Base-by-base conservation (phyloP, 2,113 vertebrate genomes). In the Daphoenositta chrysoptera region DNA sequence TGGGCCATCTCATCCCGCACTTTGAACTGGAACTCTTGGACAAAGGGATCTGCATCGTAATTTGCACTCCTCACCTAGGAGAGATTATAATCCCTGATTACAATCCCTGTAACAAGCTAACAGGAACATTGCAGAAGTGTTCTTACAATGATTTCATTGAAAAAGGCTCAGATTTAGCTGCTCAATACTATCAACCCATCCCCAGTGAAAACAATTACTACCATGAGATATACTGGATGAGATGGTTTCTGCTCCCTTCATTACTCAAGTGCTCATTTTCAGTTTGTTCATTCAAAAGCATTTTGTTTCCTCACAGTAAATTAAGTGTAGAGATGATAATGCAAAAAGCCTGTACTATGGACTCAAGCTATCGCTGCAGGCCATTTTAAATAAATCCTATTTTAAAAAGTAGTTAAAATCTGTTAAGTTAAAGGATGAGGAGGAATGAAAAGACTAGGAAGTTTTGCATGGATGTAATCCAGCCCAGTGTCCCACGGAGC, bases 1-100 rank as follows among this genome's bases (percentile, higher is more conserved):
- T 99, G 99, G 83, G 99, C 99, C 99, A 99, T 99, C 98, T 99
- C 99, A 96, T 99, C 99, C 60, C 99, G 98, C 39, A 99, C 99
- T 83, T 99, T 99, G 98, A 99, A 99, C 90, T 99, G 99, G 98
- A 99, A 99, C 96, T 99, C 99, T 96, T 99, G 99, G 63, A 99
- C 99, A 81, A 99, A 99, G 0, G 99, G 99, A 94, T 99, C 99
- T 3, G 99, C 99, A 91, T 99, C 99, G 6, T 99, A 99, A 98
- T 99, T 99, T 96, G 99, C 99, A 96, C 99, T 99, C 97, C 99
- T 99, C 97, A 99, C 99, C 99, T 99, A 91, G 42, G 87, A 91
- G 58, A 76, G 89, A 87, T 71, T 87, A 51, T 48, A n/a, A n/a
- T n/a, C n/a, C n/a, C 31, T 60, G 4, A 18, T 44, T 27, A 17